phyloP scores from a whole-genome alignment of 2,888 invertebrate species.

The Limnephilus marmoratus region DNA sequence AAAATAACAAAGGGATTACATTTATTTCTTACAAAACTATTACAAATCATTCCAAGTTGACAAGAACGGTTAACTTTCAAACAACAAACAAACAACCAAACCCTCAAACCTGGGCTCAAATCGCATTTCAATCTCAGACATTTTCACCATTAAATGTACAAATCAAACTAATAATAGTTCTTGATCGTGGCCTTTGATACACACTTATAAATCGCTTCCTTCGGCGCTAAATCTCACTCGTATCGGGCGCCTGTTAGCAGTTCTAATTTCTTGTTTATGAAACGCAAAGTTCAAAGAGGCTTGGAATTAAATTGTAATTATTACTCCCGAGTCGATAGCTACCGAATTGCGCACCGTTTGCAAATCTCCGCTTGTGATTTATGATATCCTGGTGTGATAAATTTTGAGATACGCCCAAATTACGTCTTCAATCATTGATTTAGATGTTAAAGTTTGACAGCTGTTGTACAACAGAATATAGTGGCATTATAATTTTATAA shows the following conservation, averaged over 20 bases:
- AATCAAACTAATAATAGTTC: conserved; percentile 19
- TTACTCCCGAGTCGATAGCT: conserved; percentile 7
- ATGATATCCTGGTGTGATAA: neutral
- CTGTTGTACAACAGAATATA: neutral
- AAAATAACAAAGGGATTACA: neutral
- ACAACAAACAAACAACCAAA: neutral
- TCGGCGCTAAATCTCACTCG: neutral
- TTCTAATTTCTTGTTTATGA: conserved; percentile 22
- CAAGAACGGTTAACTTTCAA: neutral
- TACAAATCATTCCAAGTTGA: neutral
- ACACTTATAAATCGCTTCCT: conserved; percentile 13
- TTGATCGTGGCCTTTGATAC: conserved; percentile 29
- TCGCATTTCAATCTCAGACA: conserved; percentile 13
- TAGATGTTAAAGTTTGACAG: neutral
- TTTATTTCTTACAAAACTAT: neutral
- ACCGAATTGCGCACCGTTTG: neutral
- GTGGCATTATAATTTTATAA: neutral
- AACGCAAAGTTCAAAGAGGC: conserved; percentile 31
- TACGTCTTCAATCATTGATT: neutral
- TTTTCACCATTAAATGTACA: neutral
- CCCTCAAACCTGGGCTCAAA: neutral
- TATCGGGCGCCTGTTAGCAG: conserved; percentile 4
- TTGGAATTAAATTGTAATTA: conserved; percentile 14
- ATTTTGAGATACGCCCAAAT: neutral
- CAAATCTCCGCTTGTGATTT: neutral